Evolutionary conservation across 2,113 vertebrate species (phyloP).

Genomic region (Brachypteracias leptosomus): DNA sequence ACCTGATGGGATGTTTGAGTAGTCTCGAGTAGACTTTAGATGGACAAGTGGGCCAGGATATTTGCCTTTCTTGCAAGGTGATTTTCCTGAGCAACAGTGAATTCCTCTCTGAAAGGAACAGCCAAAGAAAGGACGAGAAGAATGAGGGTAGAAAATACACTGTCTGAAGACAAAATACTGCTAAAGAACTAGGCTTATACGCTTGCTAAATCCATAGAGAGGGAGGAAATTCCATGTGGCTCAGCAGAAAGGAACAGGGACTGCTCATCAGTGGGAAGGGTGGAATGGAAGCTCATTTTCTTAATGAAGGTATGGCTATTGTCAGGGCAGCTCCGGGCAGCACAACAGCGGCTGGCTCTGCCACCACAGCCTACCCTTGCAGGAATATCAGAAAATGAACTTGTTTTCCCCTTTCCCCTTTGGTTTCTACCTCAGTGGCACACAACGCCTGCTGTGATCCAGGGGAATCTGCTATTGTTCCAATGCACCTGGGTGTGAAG

Average conservation of each 20-base stretch:
- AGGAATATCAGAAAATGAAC: slow-evolving; percentile 24
- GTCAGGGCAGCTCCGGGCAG: not conserved
- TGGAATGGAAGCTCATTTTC: not conserved
- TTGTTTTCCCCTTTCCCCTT: slow-evolving; percentile 58
- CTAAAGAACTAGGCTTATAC: not conserved
- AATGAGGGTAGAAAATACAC: not conserved
- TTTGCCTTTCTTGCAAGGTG: not conserved
- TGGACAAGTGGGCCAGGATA: not conserved
- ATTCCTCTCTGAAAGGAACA: not conserved
- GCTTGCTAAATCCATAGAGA: not conserved
- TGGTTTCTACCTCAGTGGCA: slow-evolving; percentile 39
- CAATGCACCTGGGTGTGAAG: slow-evolving; percentile 51
- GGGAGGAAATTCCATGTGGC: not conserved
- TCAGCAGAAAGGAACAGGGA: not conserved
- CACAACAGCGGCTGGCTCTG: not conserved
- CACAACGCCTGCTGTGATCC: slow-evolving; percentile 29
- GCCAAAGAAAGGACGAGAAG: not conserved
- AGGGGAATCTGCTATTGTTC: slow-evolving; percentile 42
- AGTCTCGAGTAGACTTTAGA: not conserved
- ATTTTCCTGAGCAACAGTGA: not conserved
- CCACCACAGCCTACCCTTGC: not conserved
- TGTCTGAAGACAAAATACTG: not conserved
- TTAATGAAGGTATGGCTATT: not conserved
- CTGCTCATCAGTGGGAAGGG: not conserved
- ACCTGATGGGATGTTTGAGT: not conserved